Base-by-base conservation (phyloP, 2,113 vertebrate genomes). In the Tachysurus fulvidraco region DNA sequence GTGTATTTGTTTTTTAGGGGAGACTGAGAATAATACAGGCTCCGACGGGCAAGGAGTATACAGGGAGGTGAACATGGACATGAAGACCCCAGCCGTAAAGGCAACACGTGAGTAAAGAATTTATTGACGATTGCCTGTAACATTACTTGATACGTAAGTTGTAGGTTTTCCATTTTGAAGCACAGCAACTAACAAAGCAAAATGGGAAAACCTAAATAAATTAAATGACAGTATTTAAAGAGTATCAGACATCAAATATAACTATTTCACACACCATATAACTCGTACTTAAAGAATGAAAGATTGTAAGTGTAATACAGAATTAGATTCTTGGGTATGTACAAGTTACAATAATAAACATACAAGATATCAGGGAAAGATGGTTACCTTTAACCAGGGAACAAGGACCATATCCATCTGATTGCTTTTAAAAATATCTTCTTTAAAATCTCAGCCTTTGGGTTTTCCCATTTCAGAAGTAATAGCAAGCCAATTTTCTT, bases 71-170 rank as follows among this genome's bases (percentile, higher is more conserved):
- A 91, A 74, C 65, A 90, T 95, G 88, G 94, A 94, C 36, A 89
- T 95, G 87, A 96, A 95, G 83, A 90, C 95, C 17, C 92, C 96
- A 5, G 91, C 96, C 0, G 95, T 97, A 5, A 99, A 96, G 87
- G 96, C 97, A 88, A 99, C 97, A 93, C 97, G 98, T 98, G 91
- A 90, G 88, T 89, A 52, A 46, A 83, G 14, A 16, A 7, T 46
- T 19, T 13, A 5, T 14, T 69, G 62, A 28, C n/a, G 12, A 11
- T 25, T 65, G 62, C 25, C 25, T 21, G 17, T 59, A 59, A 59
- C 6, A 6, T 59, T 59, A 21, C 5, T 65, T 28, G 10, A 13
- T 28, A n/a, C 25, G 12, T 65, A 65, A n/a, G 16, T 67, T 67
- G 28, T 41, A 10, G 36, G 36, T 41, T 41, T 41, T 44, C 6